Evolutionary conservation across 2,888 invertebrate species (phyloP).

Genomic region (Melinaea menophilus): DNA sequence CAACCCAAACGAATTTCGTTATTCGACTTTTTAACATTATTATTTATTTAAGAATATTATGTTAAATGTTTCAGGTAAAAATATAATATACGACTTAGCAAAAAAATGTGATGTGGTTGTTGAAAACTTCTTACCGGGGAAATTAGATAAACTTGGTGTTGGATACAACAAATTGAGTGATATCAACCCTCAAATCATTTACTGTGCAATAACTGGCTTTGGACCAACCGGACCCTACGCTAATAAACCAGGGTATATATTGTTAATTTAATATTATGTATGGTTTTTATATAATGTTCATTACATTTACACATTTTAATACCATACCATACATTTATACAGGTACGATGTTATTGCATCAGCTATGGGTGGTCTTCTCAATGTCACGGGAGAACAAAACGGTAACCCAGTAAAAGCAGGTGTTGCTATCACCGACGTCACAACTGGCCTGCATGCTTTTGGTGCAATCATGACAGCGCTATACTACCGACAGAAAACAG

Average conservation of each 20-base stretch:
- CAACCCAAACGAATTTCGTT: neutral
- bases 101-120: slow-evolving; percentile 90
- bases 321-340: slow-evolving; percentile 32
- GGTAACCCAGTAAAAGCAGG: slow-evolving; percentile 95
- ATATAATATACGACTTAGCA: slow-evolving; percentile 84
- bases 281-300: no score
- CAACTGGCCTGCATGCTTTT: slow-evolving; percentile 96
- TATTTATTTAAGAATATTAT: no score
- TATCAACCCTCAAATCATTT: slow-evolving; percentile 88
- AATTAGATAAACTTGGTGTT: slow-evolving; percentile 84
- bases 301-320: no score
- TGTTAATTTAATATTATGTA: neutral
- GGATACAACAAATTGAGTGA: slow-evolving; percentile 86
- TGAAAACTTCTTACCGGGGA: slow-evolving; percentile 97
- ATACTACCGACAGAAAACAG: slow-evolving; percentile 85
- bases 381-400: slow-evolving; percentile 90
- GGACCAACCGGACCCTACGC: slow-evolving; percentile 92
- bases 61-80: slow-evolving; percentile 55
- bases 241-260: slow-evolving; percentile 84
- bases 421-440: slow-evolving; percentile 94
- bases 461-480: slow-evolving; percentile 96
- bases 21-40: neutral
- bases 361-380: slow-evolving; percentile 92
- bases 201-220: slow-evolving; percentile 96
- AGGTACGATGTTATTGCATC: slow-evolving; percentile 96